A percentile compares a stretch with the other conserved stretches of the same genome.
These are phyloP conservation scores for Sorex araneus DNA, from an alignment of 2,113 vertebrate genomes.

Conservation along the genomic window DNA sequence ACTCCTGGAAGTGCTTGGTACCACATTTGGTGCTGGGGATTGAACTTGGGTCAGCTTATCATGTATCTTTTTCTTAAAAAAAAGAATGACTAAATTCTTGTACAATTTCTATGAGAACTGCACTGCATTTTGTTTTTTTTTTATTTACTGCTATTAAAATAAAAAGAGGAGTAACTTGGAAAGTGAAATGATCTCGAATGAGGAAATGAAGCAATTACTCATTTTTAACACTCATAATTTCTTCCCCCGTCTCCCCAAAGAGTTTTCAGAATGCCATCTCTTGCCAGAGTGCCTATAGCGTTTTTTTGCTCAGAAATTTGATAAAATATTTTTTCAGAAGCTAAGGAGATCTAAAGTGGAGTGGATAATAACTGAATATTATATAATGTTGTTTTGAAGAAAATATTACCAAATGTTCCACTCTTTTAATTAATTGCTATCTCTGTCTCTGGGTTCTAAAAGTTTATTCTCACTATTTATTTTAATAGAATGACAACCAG, in stretches of 20 bases:
- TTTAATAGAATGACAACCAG: conserved; percentile 17
- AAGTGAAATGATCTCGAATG: conserved; percentile 38
- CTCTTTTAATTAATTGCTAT: not conserved
- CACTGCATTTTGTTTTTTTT: conserved; percentile 46
- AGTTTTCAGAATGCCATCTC: not conserved
- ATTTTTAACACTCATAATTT: conserved; percentile 54
- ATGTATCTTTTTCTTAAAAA: conserved; percentile 40
- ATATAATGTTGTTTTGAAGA: conserved; percentile 3
- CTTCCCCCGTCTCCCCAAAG: not conserved
- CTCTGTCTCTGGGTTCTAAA: not conserved
- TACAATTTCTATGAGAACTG: conserved; percentile 29
- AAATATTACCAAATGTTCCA: conserved; percentile 2
- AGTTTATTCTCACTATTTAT: conserved; percentile 10
- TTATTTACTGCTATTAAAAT: not conserved
- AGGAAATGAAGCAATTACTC: conserved; percentile 43
- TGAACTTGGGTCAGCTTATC: too few species aligned
- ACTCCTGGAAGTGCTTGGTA: too few species aligned
- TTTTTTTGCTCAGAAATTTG: conserved; percentile 32
- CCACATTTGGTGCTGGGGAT: too few species aligned
- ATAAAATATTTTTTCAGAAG: not conserved
- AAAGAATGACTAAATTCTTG: conserved; percentile 23
- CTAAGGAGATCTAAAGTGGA: not conserved
- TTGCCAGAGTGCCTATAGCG: not conserved
- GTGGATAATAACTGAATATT: not conserved
- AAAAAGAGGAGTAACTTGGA: conserved; percentile 18